Evolutionary conservation across 2,113 vertebrate genomes (phyloP), one percentile per base, ranked within the genome.

Genomic region (Spizaetus ornatus): DNA sequence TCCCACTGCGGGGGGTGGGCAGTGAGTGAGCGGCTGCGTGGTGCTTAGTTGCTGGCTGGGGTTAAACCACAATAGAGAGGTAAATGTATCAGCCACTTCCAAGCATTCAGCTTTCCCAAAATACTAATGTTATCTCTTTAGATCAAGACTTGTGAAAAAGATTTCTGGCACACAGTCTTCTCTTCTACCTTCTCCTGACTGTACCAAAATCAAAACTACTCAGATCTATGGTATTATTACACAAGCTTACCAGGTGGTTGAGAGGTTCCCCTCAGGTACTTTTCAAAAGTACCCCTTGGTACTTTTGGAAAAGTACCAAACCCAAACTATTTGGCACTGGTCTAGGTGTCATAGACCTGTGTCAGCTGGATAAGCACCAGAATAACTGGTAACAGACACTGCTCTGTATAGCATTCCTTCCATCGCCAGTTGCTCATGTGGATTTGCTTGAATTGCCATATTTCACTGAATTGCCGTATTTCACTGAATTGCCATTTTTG

Each of bases 381-480:
- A 89, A 58, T 78, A 71, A 66, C 56, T 86, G 36, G 4, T 91
- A 42, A 48, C 38, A 81, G 50, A 29, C 32, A 53, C 45, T 63
- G 16, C 20, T 78, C 16, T n/a, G 36, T 83, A 84, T 71, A 50
- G 20, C 6, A 11, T 93, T 92, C 55, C 11, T 94, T 86, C 25
- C 71, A 0, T 77, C 1, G 1, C 55, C 50, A 70, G 0, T 66
- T 86, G 72, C n/a, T 86, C 8, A 3, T n/a, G 55, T 48, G 14
- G 15, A 70, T 78, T 96, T 93, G 42, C 50, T 76, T 71, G 59
- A 82, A 74, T 81, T 83, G 47, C 22, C 7, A 1, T 52, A 48
- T 76, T 74, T 73, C 19, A 19, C 50, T 79, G 50, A 78, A 78
- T 63, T 69, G 9, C 26, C 5, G 7, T 48, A 55, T 84, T 76